Conservation (phyloP, 1,140 invertebrate species). For the Ceratoteleas bidentatus region DNA sequence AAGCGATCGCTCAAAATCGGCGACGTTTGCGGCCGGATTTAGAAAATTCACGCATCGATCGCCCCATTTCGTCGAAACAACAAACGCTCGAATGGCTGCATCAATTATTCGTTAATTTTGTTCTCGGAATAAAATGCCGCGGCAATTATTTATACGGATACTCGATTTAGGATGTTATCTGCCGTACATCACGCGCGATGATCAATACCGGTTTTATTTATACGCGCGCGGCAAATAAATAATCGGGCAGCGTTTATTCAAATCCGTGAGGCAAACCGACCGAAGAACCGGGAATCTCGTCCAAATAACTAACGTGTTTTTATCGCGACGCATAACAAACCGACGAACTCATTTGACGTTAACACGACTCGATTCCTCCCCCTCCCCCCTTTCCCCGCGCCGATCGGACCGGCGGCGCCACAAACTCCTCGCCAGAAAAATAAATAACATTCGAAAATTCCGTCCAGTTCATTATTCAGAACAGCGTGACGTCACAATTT, state of each 20-base stretch:
- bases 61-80: slow-evolving; percentile 1
- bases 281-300: neutral
- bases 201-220: slow-evolving; percentile 34
- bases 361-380: neutral
- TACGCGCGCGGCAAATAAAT: slow-evolving; percentile 21
- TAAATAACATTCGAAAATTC: slow-evolving; percentile 31
- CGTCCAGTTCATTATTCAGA: slow-evolving; percentile 40
- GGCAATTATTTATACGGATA: slow-evolving; percentile 12
- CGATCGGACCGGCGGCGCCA: neutral
- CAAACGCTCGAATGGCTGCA: no score
- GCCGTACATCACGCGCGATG: slow-evolving; percentile 16
- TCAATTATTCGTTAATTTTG: slow-evolving; percentile 8
- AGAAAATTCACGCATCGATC: slow-evolving; percentile 23
- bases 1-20: no score
- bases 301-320: slow-evolving; percentile 15
- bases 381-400: neutral
- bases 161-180: slow-evolving; percentile 18
- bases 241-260: slow-evolving; percentile 18
- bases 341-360: slow-evolving; percentile 14
- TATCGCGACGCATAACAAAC: neutral
- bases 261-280: no score
- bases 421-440: slow-evolving; percentile 26
- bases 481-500: slow-evolving; percentile 43
- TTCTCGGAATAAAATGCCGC: slow-evolving; percentile 17
- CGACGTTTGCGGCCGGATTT: no score